Base-by-base conservation (phyloP, 1,140 invertebrate genomes). In the Danaus plexippus region DNA sequence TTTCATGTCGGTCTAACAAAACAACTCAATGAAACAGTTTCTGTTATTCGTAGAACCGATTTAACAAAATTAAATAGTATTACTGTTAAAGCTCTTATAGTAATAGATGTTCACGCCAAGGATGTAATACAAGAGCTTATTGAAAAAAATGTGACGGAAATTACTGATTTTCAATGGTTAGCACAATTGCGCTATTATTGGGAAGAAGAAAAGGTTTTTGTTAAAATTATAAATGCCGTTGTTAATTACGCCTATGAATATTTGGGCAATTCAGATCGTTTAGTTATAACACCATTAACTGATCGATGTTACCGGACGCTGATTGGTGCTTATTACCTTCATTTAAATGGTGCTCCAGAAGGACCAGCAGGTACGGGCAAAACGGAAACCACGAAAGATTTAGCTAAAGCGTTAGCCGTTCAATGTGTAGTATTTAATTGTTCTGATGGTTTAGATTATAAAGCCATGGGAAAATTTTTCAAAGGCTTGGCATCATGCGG, bases 321-420 rank as follows among this genome's bases (percentile, higher is more conserved):
- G 22, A 95, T 96, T 90, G 95, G 95, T 12, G 96, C 95, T n/a
- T 89, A 96, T 44, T 94, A 95, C 78, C 87, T 96, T 57, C 93
- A 96, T 83, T 83, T 96, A 64, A 95, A 94, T 50, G 96, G 96
- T 54, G 95, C 94, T 57, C 92, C 95, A 41, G 92, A 96, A 75
- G 96, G 97, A 4, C 96, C 96, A 1, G 95, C 95, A 11, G 96
- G 96, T 11, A 98, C 96, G 0, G 97, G 97, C 1, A 98, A 98
- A 88, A 98, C 96, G 1, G 97, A 98, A 89, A 97, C 96, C 0
- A 96, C 94, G 0, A 97, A 97, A 87, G 95, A 97, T 89, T 89
- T 97, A 59, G 95, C 95, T 1, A 97, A 96, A 88, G 92, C 94
- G 0, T 75, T 96, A 57, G 95, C 95, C 9, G 94, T 96, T 58